These are phyloP conservation scores for Contarinia nasturtii DNA, from an alignment of 1,140 invertebrate species.

Conservation along the genomic window DNA sequence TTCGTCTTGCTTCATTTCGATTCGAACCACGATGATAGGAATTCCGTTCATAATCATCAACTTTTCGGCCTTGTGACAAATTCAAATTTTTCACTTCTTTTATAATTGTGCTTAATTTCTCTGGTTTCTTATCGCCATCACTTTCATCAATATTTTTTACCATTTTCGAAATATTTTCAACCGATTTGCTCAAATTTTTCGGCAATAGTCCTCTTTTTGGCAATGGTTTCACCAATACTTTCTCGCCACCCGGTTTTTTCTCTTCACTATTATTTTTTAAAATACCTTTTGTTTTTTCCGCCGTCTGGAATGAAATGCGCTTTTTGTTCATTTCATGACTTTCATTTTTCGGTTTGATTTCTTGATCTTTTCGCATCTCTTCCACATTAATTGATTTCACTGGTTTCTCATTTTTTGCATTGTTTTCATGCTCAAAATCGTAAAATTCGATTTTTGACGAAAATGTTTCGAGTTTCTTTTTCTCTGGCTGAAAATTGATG, in stretches of 20 bases:
- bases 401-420: neutral
- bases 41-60: neutral
- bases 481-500: neutral
- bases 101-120: neutral
- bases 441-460: constrained; percentile 4
- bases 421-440: constrained; percentile 1
- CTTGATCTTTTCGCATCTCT: constrained; percentile 1
- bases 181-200: constrained; percentile 1
- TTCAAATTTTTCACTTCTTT: neutral
- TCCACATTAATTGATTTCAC: neutral
- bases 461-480: constrained; percentile 2
- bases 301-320: no score
- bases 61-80: neutral
- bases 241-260: neutral
- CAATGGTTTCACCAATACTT: neutral
- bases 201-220: neutral
- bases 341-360: neutral
- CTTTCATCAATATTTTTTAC: neutral
- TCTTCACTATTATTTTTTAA: neutral
- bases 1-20: constrained; percentile 1
- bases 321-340: neutral
- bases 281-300: neutral
- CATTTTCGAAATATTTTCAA: neutral
- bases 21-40: neutral
- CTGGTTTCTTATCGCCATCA: neutral